Percentiles rank a stretch among this genome's conserved stretches.
Evolutionary conservation across 1,140 invertebrate species (phyloP).

Genomic region (Coptotermes formosanus): DNA sequence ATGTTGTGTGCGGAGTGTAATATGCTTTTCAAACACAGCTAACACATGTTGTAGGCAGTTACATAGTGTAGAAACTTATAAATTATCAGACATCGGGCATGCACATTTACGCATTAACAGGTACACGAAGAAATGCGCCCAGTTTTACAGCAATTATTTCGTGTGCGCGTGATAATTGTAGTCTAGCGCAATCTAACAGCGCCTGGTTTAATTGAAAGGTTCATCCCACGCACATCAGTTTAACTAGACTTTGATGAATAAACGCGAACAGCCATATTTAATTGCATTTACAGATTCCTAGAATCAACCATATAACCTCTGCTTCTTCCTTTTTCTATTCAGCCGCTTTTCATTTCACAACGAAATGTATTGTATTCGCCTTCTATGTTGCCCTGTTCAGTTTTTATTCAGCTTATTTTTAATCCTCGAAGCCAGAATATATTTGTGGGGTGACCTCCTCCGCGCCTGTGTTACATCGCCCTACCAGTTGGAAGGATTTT

Average conservation of each 20-base stretch:
- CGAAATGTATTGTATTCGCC: not conserved
- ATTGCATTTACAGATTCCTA: not conserved
- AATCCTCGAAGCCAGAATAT: no score
- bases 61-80: not conserved
- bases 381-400: no score
- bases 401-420: no score
- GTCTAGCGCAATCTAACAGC: not conserved
- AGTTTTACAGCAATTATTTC: not conserved
- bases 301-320: not conserved
- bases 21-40: not conserved
- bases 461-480: no score
- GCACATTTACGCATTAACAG: not conserved
- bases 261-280: not conserved
- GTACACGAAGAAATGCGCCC: not conserved
- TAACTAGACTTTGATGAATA: slow-evolving; percentile 2
- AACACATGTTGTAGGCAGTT: not conserved
- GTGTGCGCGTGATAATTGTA: not conserved
- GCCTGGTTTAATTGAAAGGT: not conserved
- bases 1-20: not conserved
- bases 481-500: no score
- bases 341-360: not conserved
- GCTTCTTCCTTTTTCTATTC: not conserved
- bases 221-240: not conserved
- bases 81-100: not conserved
- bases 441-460: no score